Evolutionary conservation across 2,888 invertebrate species (phyloP), one percentile per base, ranked within the genome.

Genomic region (Callimorpha dominula): DNA sequence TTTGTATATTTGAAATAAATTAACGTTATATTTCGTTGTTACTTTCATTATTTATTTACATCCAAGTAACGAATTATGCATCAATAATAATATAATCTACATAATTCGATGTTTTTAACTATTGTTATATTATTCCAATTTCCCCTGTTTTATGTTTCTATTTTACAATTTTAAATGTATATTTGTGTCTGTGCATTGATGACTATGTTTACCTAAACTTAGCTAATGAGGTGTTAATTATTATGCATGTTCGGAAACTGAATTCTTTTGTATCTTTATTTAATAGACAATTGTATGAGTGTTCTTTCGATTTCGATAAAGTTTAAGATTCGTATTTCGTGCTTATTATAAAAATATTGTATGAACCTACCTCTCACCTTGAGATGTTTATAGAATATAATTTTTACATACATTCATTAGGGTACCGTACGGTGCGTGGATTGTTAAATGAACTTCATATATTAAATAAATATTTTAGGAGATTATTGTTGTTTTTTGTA

Each of bases 401-500:
- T 79, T 87, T 71, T 86, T 86, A 86, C 90, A 88, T 88, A 86
- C 84, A 88, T 86, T 85, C 83, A 86, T 85, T 87, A 87, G 87
- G 88, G 87, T 90, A 91, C 90, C 91, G 86, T 86, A 89, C 78
- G 89, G 90, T 92, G 87, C 89, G 86, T 91, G 92, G 91, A 91
- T 92, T 92, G 91, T 93, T 92, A 90, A 85, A 91, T 85, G 81
- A 88, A 89, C 89, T 89, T 89, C 86, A 85, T 90, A 87, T 91
- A 90, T 85, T 90, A 82, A 92, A 90, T 91, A 92, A 92, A 93
- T 92, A 91, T 88, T 91, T 92, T 91, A 91, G 90, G 88, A 89
- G 86, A 82, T 82, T 62, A 77, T 75, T 80, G 69, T 74, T 77
- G 84, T 87, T 87, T 83, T 85, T 77, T 66, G 75, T 43, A 42